Evolutionary conservation across 2,888 invertebrate species (phyloP), one percentile per base, ranked within the genome.

Genomic region (Polydrusus tereticollis): DNA sequence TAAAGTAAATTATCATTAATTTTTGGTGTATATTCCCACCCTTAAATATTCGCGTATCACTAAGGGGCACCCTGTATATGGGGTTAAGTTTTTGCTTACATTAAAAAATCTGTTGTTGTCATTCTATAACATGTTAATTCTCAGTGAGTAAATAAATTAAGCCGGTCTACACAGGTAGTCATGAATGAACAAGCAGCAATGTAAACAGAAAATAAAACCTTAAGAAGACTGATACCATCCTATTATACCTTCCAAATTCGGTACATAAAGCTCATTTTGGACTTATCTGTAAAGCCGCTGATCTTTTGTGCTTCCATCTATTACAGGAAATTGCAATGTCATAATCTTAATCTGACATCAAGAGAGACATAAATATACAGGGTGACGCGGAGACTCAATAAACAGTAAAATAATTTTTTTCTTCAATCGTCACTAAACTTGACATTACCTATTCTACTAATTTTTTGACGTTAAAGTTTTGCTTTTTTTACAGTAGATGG

Each of bases 271-370:
- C 67, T 50, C 67, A 50, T 68, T 68, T 68, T 59, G 23, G 59
- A 50, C 67, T 68, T 68, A 68, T 68, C 67, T 68, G 6, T 65
- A 55, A 55, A 36, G 47, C 63, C 63, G 63, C 63, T 58, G 43
- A 23, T 36, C 59, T 60, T 68, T 68, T 68, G 60, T 68, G 38
- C 50, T 59, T 52, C 67, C 36, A 68, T 68, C 67, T 59, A 52
- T 16, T 36, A 60, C 67, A 68, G 67, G 67, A 68, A 68, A 68
- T 68, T 68, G 67, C 67, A 45, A 68, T 45, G 67, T 68, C 67
- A 68, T 68, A 68, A 68, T 68, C 67, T 68, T 68, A 68, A 68
- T 68, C 67, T 68, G 67, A 68, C 67, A 68, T 60, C 67, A 38
- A 68, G 26, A 59, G 50, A 68, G 59, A 29, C 47, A 59, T 57